These are phyloP conservation scores for Drosophila birchii DNA, from an alignment of 2,888 invertebrate genomes.

Conservation along the genomic window DNA sequence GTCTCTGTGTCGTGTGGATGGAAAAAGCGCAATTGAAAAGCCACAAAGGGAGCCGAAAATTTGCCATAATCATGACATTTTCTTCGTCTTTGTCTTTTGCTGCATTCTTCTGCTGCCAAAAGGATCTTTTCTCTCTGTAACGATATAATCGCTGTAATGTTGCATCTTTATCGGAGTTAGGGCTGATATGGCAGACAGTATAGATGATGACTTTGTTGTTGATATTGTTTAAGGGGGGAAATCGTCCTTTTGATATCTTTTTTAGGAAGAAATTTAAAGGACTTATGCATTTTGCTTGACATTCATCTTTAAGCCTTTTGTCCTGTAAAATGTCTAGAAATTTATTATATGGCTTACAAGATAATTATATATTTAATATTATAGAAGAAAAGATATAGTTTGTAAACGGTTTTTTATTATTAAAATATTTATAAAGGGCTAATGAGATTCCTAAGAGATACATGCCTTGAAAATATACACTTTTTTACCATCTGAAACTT, in stretches of 20 bases:
- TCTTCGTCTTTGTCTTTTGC: slow-evolving; percentile 37
- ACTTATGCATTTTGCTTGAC: neutral
- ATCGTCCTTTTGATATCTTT: slow-evolving; percentile 25
- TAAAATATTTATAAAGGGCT: neutral
- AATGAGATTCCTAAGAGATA: too few relatives aligned
- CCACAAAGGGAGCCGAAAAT: slow-evolving; percentile 78
- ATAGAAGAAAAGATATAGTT: neutral
- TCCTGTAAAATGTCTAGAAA: neutral
- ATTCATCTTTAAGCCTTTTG: neutral
- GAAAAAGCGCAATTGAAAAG: slow-evolving; percentile 78
- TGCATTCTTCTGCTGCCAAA: slow-evolving; percentile 14
- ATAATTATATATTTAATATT: neutral
- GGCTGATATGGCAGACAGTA: slow-evolving; percentile 18
- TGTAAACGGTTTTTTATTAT: neutral
- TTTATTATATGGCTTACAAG: neutral
- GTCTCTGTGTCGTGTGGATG: slow-evolving; percentile 44
- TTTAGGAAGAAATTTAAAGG: slow-evolving; percentile 2
- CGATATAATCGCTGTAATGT: slow-evolving; percentile 74
- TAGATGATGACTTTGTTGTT: slow-evolving; percentile 48
- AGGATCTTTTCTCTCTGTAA: slow-evolving; percentile 45
- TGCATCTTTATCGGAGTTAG: slow-evolving; percentile 59
- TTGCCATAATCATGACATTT: slow-evolving; percentile 80
- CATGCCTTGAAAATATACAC: too few relatives aligned
- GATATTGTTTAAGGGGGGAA: slow-evolving; percentile 25
- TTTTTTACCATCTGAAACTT: neutral